Base-by-base conservation (phyloP, 2,113 vertebrate species). In the Malurus elegans region DNA sequence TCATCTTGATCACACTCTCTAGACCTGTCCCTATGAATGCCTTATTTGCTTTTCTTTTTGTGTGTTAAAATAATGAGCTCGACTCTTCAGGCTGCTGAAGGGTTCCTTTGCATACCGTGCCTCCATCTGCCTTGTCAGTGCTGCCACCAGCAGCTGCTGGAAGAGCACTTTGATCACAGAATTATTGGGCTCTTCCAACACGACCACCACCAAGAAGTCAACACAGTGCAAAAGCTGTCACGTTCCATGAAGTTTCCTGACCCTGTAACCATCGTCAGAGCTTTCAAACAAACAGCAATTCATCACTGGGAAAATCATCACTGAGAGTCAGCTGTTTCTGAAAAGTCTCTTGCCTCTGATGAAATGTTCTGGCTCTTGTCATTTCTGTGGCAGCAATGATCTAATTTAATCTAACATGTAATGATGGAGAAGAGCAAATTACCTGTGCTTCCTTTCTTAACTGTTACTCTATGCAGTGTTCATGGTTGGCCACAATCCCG, bases 101-200 rank as follows among this genome's bases (percentile, higher is more conserved):
- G 95, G 75, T 61, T 86, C 21, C 79, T 95, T 94, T 67, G 53
- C 45, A 28, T 84, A 42, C n/a, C 4, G 2, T 67, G 65, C 65
- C 86, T 74, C 74, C 79, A 5, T 84, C 91, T 88, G 36, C 79
- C 83, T 87, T 95, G 85, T 93, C 94, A 76, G 50, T 79, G 18
- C 36, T 4, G 1, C 53, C 69, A 45, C 84, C 74, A 47, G 20
- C 62, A 91, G 36, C 78, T 48, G 45, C 40, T 32, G 5, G 11
- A 81, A 36, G 40, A 96, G 24, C 28, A 45, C 57, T 96, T 90
- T 64, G 82, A 51, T 87, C 64, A 42, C 70, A 89, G 58, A 31
- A 15, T 38, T 65, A 83, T 90, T 67, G 95, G 82, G 61, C 40
- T 93, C 18, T 72, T 85, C 38, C 19, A 62, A 47, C 31, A 38